Conservation (phyloP, 2,113 vertebrate genomes). For the Caloenas nicobarica region DNA sequence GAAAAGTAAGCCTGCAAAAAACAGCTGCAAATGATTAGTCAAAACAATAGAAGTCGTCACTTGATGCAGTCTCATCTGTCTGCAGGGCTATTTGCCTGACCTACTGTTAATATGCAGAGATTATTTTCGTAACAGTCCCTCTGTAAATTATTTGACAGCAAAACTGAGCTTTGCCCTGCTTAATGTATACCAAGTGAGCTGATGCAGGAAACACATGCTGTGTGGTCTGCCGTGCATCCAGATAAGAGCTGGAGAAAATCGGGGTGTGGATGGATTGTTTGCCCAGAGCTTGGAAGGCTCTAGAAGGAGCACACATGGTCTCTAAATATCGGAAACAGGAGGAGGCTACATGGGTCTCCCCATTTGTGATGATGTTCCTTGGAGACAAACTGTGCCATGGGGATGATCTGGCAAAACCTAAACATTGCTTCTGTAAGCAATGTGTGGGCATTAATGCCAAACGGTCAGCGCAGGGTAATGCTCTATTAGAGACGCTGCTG, state of each 20-base stretch:
- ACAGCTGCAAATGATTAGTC: neutral
- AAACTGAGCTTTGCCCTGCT: neutral
- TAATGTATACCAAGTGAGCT: neutral
- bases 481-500: neutral
- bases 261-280: neutral
- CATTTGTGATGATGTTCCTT: neutral
- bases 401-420: neutral
- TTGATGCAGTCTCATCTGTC: neutral
- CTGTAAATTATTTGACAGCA: neutral
- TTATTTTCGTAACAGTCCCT: neutral
- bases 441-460: neutral
- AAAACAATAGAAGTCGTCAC: neutral
- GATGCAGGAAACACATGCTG: neutral
- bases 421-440: accelerated
- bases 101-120: neutral
- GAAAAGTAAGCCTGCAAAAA: neutral
- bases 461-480: no score
- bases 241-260: neutral
- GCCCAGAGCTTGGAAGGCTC: neutral
- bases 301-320: accelerated
- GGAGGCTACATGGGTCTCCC: neutral
- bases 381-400: neutral
- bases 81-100: neutral
- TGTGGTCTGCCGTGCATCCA: neutral
- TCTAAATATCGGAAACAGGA: neutral